Evolutionary conservation across 1,140 invertebrate genomes (phyloP).

Genomic region (Drosophila malerkotliana): DNA sequence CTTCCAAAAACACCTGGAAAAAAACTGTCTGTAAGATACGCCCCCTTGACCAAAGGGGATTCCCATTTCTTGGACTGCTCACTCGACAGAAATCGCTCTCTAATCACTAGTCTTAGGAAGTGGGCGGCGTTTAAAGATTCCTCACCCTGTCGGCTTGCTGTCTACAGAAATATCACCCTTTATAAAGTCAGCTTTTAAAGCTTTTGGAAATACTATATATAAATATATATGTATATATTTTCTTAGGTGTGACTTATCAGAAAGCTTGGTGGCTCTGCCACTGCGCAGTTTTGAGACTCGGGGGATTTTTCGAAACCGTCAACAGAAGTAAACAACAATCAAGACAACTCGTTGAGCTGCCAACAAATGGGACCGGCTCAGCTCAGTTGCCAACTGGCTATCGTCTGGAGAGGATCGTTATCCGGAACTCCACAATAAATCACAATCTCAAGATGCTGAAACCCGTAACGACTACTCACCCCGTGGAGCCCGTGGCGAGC

Average conservation of each 20-base stretch:
- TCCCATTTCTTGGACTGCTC: constrained; percentile 21
- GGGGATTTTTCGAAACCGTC: constrained; percentile 37
- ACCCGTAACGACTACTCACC: neutral
- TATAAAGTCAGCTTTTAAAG: constrained; percentile 28
- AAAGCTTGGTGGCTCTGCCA: constrained; percentile 24
- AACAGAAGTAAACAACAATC: constrained; percentile 30
- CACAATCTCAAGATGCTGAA: constrained; percentile 20
- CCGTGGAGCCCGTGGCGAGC: constrained; percentile 17
- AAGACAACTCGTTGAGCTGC: constrained; percentile 37
- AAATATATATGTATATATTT: constrained; percentile 9
- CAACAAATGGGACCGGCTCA: constrained; percentile 24
- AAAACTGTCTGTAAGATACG: constrained; percentile 13
- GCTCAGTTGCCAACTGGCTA: constrained; percentile 51
- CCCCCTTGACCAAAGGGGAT: constrained; percentile 25
- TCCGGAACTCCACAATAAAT: neutral
- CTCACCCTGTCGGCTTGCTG: neutral
- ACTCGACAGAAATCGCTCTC: neutral
- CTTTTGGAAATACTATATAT: neutral
- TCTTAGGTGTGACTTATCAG: constrained; percentile 21
- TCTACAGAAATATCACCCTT: constrained; percentile 8
- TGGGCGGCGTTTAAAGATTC: constrained; percentile 29
- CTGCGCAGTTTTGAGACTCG: constrained; percentile 25
- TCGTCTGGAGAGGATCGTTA: constrained; percentile 38
- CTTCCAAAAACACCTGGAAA: neutral
- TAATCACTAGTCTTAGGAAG: neutral